phyloP scores from a whole-genome alignment of 2,888 invertebrate genomes.

The Eutolmus rufibarbis region DNA sequence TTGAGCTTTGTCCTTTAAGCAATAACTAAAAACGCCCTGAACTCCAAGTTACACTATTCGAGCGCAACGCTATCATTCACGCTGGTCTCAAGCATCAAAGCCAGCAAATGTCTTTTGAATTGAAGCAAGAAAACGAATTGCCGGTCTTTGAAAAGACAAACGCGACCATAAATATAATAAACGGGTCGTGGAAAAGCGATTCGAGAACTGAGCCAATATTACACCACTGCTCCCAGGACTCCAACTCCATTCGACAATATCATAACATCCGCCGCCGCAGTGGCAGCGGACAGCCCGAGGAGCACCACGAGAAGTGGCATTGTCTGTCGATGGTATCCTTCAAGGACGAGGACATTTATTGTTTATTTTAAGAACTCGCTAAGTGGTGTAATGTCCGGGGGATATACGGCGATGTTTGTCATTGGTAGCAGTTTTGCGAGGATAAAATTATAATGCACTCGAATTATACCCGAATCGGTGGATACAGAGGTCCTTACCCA shows the following conservation, averaged over 20 bases:
- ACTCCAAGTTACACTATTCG: neutral
- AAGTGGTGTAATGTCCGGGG: conserved; percentile 40
- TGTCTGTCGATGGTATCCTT: conserved; percentile 22
- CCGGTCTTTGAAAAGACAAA: conserved; percentile 43
- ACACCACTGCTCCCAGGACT: neutral
- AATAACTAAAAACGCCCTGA: neutral
- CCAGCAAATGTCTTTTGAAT: conserved; percentile 19
- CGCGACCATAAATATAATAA: conserved; percentile 45
- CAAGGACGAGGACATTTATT: conserved; percentile 32
- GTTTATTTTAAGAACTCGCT: conserved; percentile 42
- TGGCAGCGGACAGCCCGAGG: neutral
- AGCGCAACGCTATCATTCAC: neutral
- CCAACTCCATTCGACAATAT: conserved; percentile 13
- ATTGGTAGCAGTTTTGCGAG: conserved; percentile 4
- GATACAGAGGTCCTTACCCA: neutral
- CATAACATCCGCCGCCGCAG: conserved; percentile 16
- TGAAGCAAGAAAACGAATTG: conserved; percentile 37
- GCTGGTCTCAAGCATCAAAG: conserved; percentile 5
- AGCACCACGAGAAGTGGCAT: neutral
- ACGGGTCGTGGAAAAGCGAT: conserved; percentile 45
- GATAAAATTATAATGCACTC: conserved; percentile 35
- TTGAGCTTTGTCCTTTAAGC: neutral
- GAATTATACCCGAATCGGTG: conserved; percentile 32
- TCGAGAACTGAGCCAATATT: conserved; percentile 21
- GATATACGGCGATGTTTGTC: conserved; percentile 32